Evolutionary conservation across 1,140 invertebrate species (phyloP).

Genomic region (Dermatophagoides farinae): DNA sequence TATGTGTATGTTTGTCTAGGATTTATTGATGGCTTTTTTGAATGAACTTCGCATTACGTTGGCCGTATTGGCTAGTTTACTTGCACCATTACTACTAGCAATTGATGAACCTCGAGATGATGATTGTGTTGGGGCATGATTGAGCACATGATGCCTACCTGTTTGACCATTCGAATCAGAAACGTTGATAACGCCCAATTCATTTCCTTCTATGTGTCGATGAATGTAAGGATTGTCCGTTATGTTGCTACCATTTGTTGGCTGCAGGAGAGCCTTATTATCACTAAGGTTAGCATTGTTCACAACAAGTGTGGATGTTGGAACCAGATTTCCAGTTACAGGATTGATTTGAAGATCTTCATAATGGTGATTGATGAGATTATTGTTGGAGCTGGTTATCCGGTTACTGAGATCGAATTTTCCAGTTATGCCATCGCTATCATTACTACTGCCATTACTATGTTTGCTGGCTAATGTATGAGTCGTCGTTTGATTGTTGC

Average conservation of each 20-base stretch:
- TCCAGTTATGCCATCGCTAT: neutral
- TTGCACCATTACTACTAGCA: neutral
- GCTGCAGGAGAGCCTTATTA: neutral
- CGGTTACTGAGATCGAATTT: neutral
- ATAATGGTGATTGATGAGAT: constrained; percentile 3
- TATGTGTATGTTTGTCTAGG: neutral
- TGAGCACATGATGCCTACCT: neutral
- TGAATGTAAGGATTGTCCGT: neutral
- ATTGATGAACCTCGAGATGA: neutral
- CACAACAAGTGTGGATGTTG: neutral
- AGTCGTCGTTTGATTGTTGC: neutral
- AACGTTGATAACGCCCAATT: too few species aligned
- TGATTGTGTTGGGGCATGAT: neutral
- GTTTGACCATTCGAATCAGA: neutral
- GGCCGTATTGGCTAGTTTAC: neutral
- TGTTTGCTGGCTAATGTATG: neutral
- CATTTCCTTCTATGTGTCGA: too few species aligned
- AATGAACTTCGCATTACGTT: neutral
- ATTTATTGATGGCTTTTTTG: neutral
- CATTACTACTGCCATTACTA: neutral
- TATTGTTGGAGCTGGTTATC: neutral
- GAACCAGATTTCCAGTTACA: constrained; percentile 1
- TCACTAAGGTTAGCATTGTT: neutral
- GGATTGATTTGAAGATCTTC: constrained; percentile 3
- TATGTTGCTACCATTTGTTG: neutral